Evolutionary conservation across 2,113 vertebrate species (phyloP).

Genomic region (Crotalus tigris): DNA sequence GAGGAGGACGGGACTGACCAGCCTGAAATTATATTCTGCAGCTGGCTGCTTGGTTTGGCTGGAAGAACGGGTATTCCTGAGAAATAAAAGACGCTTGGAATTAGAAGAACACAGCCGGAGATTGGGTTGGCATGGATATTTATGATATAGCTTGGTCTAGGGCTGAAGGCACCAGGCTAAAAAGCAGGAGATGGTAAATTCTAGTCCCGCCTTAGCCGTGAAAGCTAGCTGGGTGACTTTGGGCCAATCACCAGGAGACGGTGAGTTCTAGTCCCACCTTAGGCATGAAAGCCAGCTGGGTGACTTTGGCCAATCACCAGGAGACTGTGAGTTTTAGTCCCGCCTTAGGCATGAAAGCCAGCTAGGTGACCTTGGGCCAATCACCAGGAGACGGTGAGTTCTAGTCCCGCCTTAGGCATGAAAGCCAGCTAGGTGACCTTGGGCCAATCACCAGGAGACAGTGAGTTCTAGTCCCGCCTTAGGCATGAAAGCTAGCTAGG

Average conservation of each 20-base stretch:
- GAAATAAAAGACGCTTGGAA: not conserved
- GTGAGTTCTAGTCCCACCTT: too few species aligned
- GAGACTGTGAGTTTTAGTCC: too few species aligned
- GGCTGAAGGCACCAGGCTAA: not conserved
- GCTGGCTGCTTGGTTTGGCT: not conserved
- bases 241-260: not conserved
- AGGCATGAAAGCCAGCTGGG: too few species aligned
- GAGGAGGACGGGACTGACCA: not conserved
- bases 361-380: too few species aligned
- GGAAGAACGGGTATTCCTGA: not conserved
- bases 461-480: too few species aligned
- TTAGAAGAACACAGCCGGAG: not conserved
- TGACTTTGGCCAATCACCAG: too few species aligned
- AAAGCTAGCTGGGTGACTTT: not conserved
- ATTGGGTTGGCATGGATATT: not conserved
- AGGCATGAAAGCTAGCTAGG: too few species aligned
- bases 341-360: too few species aligned
- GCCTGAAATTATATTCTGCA: not conserved
- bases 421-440: too few species aligned
- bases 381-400: not conserved
- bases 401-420: not conserved
- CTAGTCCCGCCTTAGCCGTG: not conserved
- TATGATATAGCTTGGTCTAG: not conserved
- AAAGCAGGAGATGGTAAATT: not conserved
- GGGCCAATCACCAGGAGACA: too few species aligned